Conservation (phyloP, 2,797 vertebrate species). For the Arrhamphus sclerolepis region DNA sequence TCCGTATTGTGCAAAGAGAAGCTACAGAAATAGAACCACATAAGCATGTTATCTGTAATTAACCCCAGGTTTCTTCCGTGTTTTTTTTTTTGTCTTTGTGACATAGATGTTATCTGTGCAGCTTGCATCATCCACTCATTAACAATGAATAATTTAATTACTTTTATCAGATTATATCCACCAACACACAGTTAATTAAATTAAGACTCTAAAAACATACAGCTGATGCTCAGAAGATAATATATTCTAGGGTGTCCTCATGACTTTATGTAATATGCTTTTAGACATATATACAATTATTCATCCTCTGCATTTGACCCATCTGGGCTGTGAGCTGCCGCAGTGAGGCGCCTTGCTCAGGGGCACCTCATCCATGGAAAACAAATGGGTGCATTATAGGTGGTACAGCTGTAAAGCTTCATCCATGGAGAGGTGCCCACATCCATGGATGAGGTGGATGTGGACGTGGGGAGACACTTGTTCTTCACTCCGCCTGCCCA, state of each 20-base stretch:
- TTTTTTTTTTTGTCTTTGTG: not conserved
- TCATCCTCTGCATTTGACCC: too few species aligned
- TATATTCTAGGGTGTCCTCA: not conserved
- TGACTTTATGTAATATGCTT: not conserved
- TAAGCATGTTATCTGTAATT: not conserved
- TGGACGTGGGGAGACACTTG: too few species aligned
- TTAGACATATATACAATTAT: too few species aligned
- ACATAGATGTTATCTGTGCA: not conserved
- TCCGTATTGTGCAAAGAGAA: not conserved
- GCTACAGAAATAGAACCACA: constrained; percentile 3
- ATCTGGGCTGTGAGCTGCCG: too few species aligned
- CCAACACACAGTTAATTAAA: not conserved
- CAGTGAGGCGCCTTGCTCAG: too few species aligned
- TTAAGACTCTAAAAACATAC: constrained; percentile 3
- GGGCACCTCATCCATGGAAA: too few species aligned
- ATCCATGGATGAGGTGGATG: too few species aligned
- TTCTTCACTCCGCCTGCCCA: too few species aligned
- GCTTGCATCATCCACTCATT: constrained; percentile 4
- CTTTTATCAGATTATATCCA: constrained; percentile 10
- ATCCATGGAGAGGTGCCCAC: too few species aligned
- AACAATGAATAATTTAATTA: constrained; percentile 11
- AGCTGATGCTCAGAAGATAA: not conserved
- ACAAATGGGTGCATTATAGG: too few species aligned
- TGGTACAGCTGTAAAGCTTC: too few species aligned
- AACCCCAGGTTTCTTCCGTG: not conserved